Evolutionary conservation across 2,113 vertebrate species (phyloP).

Genomic region (Myotis brandtii): DNA sequence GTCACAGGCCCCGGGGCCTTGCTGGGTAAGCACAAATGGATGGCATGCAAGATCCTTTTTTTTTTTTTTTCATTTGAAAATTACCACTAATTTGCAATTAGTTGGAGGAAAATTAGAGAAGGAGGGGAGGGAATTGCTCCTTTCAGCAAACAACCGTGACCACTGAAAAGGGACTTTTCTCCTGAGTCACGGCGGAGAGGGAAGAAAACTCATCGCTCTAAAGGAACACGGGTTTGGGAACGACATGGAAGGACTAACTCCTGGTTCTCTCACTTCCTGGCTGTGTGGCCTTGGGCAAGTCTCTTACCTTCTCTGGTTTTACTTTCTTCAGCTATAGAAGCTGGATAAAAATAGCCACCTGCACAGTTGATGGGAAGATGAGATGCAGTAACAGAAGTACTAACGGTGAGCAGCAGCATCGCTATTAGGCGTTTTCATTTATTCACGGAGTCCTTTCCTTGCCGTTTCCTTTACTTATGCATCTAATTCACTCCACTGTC

Average conservation of each 20-base stretch:
- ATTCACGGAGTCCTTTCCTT: neutral
- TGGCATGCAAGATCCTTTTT: slow-evolving; percentile 66
- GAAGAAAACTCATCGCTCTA: neutral
- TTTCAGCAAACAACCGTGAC: slow-evolving; percentile 73
- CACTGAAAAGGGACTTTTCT: slow-evolving; percentile 67
- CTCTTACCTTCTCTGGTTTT: neutral
- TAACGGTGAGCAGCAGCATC: neutral
- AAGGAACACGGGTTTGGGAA: neutral
- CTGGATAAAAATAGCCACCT: neutral
- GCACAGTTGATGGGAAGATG: neutral
- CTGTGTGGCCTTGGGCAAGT: neutral
- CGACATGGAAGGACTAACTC: neutral
- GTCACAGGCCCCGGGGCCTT: slow-evolving; percentile 66
- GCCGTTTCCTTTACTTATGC: neutral
- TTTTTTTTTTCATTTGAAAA: slow-evolving; percentile 80
- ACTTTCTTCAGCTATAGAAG: neutral
- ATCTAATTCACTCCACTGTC: neutral
- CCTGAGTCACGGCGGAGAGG: neutral
- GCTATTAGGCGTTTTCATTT: neutral
- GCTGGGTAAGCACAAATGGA: slow-evolving; percentile 77
- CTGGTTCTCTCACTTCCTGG: neutral
- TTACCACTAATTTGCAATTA: slow-evolving; percentile 81
- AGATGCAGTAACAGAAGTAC: neutral
- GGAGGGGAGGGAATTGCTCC: slow-evolving; percentile 73
- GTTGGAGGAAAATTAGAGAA: slow-evolving; percentile 77